Percentiles rank a stretch among this genome's conserved stretches.
These are phyloP conservation scores for Rhinoraja longicauda DNA, from an alignment of 2,797 vertebrate species.

Conservation along the genomic window DNA sequence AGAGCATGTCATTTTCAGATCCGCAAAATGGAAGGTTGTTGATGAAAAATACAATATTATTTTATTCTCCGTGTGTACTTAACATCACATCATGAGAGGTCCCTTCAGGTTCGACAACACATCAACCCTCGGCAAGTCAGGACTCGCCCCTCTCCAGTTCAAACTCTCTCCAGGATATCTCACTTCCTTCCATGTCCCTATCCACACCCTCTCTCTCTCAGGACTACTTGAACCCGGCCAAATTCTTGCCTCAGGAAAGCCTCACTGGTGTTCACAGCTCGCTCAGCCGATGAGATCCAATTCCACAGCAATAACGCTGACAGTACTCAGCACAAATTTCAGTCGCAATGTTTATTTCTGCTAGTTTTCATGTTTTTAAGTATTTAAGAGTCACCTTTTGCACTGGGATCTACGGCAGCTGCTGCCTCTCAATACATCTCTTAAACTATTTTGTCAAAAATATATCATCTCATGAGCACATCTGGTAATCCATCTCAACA, in stretches of 20 bases:
- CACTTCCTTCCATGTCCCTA: neutral
- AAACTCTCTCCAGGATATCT: neutral
- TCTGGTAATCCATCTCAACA: neutral
- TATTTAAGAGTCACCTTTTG: neutral
- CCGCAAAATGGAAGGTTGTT: neutral
- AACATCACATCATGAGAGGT: neutral
- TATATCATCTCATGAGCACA: neutral
- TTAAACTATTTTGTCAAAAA: neutral
- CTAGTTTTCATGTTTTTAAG: no score
- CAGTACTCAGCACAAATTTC: no score
- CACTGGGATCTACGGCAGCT: neutral
- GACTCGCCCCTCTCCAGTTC: neutral
- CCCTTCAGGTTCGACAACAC: neutral
- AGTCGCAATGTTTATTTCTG: no score
- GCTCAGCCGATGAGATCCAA: no score
- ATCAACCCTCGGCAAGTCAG: neutral
- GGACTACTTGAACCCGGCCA: no score
- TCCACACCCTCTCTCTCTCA: neutral
- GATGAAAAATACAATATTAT: neutral
- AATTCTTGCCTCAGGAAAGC: no score
- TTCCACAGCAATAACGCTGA: no score
- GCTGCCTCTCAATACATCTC: neutral
- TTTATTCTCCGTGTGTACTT: neutral
- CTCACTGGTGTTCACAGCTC: no score
- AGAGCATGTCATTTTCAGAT: neutral